Percentiles rank a stretch among this genome's conserved stretches.
These are phyloP conservation scores for Rhinoptilus africanus DNA, from an alignment of 2,113 vertebrate genomes.

Conservation along the genomic window DNA sequence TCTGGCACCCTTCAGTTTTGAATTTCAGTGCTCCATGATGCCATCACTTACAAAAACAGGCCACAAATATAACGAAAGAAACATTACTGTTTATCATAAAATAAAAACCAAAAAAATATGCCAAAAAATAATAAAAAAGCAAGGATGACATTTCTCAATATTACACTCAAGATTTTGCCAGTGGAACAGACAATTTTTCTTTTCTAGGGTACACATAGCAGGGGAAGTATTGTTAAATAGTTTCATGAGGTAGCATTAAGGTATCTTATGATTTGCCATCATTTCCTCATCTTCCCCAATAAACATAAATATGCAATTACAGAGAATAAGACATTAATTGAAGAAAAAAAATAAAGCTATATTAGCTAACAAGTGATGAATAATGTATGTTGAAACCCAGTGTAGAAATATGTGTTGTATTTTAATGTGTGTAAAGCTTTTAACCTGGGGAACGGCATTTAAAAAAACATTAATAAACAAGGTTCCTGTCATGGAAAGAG, in stretches of 20 bases:
- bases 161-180: neutral
- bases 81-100: neutral
- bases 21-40: constrained; percentile 10
- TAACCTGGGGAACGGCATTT: neutral
- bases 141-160: neutral
- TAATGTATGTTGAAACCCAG: neutral
- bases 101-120: neutral
- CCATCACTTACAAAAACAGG: neutral
- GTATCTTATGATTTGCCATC: neutral
- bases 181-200: neutral
- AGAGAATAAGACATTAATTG: neutral
- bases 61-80: neutral
- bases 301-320: neutral
- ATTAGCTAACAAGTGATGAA: neutral
- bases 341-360: neutral
- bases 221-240: neutral
- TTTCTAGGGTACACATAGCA: neutral
- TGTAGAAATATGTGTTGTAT: neutral
- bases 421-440: constrained; percentile 3
- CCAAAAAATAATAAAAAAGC: neutral
- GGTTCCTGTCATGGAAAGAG: neutral
- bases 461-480: neutral
- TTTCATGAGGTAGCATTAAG: neutral
- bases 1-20: constrained; percentile 26
- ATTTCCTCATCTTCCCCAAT: neutral